Conservation (phyloP, 2,797 vertebrate species). For the Arremon brunneinucha region DNA sequence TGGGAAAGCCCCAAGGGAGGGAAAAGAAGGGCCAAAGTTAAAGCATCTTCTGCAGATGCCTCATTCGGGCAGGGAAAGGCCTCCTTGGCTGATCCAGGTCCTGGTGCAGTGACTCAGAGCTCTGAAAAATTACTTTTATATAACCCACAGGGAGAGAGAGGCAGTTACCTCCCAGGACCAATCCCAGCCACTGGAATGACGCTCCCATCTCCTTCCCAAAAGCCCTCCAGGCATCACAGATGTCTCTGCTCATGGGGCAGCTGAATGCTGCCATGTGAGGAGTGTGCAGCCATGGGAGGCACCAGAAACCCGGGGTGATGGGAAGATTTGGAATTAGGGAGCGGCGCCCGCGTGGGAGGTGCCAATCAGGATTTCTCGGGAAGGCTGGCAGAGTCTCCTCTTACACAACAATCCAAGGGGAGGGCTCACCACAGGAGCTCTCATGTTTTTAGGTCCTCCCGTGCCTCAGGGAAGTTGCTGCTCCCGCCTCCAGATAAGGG, state of each 20-base stretch:
- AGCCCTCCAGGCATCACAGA: not conserved
- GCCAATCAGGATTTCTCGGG: not conserved
- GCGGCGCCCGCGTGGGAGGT: not conserved
- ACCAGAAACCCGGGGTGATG: not conserved
- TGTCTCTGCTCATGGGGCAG: not conserved
- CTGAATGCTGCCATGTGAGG: accelerated
- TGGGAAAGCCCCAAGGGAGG: not conserved
- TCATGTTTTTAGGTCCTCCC: not conserved
- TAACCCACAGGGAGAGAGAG: not conserved
- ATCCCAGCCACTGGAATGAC: not conserved
- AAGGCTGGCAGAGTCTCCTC: not conserved
- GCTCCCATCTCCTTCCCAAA: not conserved
- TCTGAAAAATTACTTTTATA: not conserved
- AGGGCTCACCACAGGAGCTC: not conserved
- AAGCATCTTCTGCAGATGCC: not conserved
- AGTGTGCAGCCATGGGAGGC: not conserved
- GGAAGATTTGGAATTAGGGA: not conserved
- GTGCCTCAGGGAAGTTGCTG: not conserved
- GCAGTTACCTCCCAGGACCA: not conserved
- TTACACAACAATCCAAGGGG: not conserved
- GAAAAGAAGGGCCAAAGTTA: not conserved
- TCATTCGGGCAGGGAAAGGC: not conserved
- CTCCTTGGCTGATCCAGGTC: not conserved
- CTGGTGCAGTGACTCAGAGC: not conserved
- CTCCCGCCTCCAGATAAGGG: not conserved